A percentile compares a stretch with the other conserved stretches of the same genome.
Conservation (phyloP, 1,140 invertebrate genomes). For the Drosophila cardini region DNA sequence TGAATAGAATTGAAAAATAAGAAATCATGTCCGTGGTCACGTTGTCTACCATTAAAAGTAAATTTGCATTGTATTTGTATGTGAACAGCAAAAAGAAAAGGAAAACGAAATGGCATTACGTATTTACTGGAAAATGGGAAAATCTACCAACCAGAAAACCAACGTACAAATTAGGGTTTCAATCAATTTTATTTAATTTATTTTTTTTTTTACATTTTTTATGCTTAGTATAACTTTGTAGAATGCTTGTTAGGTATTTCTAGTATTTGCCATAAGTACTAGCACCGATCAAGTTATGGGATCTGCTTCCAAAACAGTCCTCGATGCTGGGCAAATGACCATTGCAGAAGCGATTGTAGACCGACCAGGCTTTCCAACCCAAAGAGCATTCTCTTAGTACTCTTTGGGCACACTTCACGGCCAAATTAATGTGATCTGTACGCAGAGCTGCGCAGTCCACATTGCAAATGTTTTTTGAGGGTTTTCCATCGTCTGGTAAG, state of each 20-base stretch:
- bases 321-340: slow-evolving; percentile 33
- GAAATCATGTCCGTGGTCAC: slow-evolving; percentile 39
- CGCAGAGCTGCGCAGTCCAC: slow-evolving; percentile 21
- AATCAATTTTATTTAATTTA: background rate
- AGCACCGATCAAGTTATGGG: background rate
- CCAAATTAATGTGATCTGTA: slow-evolving; percentile 25
- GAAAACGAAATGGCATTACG: slow-evolving; percentile 66
- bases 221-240: too few species aligned
- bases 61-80: slow-evolving; percentile 83
- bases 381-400: background rate
- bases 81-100: slow-evolving; percentile 82
- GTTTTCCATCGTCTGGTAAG: slow-evolving; percentile 5
- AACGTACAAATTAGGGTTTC: background rate
- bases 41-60: slow-evolving; percentile 72
- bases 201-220: background rate
- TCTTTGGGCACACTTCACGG: slow-evolving; percentile 36
- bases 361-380: slow-evolving; percentile 40
- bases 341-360: slow-evolving; percentile 18
- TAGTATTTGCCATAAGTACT: slow-evolving; percentile 1
- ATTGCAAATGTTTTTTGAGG: slow-evolving; percentile 17
- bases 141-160: background rate
- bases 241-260: too few species aligned
- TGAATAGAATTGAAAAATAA: slow-evolving; percentile 49
- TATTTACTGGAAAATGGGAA: slow-evolving; percentile 35
- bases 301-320: slow-evolving; percentile 22